phyloP scores from a whole-genome alignment of 2,797 vertebrate species.

The Poecilia picta region DNA sequence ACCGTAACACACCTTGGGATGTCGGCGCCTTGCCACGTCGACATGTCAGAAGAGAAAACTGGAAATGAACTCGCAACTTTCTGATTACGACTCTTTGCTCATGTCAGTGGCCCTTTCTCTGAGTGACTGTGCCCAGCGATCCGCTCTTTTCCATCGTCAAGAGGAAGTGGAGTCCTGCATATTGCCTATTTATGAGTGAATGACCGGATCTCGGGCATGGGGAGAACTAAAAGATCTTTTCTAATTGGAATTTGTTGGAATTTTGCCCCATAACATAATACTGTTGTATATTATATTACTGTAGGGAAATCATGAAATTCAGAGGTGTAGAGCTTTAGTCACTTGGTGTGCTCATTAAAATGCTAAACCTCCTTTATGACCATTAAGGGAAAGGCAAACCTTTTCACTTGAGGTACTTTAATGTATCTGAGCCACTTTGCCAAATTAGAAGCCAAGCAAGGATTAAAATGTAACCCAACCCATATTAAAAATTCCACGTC shows the following conservation, averaged over 20 bases:
- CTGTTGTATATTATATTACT: background rate
- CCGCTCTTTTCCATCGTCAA: background rate
- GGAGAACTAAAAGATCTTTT: background rate
- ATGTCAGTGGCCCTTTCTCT: background rate
- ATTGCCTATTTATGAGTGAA: background rate
- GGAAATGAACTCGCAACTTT: background rate
- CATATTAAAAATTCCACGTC: background rate
- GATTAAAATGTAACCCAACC: slow-evolving; percentile 1
- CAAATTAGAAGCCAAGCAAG: background rate
- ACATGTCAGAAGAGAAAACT: background rate
- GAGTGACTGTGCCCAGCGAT: background rate
- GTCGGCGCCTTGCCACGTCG: background rate
- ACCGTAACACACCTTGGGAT: background rate
- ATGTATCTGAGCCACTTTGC: background rate
- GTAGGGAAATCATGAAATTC: background rate
- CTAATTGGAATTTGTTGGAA: background rate
- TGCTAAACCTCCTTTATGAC: background rate
- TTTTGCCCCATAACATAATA: background rate
- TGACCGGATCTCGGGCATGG: background rate
- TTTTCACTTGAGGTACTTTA: background rate
- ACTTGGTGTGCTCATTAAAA: slow-evolving; percentile 4
- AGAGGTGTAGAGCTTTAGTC: background rate
- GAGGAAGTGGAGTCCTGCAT: background rate
- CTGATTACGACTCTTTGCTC: background rate
- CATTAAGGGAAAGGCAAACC: background rate